phyloP scores from a whole-genome alignment of 2,113 vertebrate genomes.

The Bubo bubo region DNA sequence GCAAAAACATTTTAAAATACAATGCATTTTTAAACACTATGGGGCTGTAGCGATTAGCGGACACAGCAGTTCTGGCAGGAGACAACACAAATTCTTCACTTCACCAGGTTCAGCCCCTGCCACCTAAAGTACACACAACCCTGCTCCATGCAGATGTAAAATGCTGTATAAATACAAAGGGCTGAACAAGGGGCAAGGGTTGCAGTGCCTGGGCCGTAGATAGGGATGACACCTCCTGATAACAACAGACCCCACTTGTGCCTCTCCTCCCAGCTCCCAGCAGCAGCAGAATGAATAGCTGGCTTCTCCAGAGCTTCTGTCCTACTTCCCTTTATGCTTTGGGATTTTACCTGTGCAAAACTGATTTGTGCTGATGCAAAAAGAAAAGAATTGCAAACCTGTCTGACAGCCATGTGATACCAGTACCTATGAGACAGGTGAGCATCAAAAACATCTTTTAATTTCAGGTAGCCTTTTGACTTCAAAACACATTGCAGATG shows the following conservation, averaged over 20 bases:
- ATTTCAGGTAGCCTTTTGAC: background rate
- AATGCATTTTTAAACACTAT: background rate
- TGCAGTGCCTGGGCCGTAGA: background rate
- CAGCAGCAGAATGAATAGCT: background rate
- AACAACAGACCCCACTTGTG: background rate
- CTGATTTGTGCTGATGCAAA: background rate
- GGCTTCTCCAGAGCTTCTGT: background rate
- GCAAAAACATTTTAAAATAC: background rate
- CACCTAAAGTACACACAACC: background rate
- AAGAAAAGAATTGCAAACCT: background rate
- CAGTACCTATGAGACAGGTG: background rate
- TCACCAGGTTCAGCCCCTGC: background rate
- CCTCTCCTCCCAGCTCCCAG: background rate
- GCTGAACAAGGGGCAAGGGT: background rate
- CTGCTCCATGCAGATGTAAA: background rate
- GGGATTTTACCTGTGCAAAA: background rate
- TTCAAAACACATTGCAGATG: background rate
- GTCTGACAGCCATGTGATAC: background rate
- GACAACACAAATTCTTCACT: background rate
- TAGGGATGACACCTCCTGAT: background rate
- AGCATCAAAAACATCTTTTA: background rate
- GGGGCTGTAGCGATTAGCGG: fast-evolving
- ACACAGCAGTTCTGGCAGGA: background rate
- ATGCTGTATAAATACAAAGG: background rate
- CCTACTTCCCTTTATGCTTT: background rate